Evolutionary conservation across 1,140 invertebrate species (phyloP), one percentile per base, ranked within the genome.

Genomic region (Camponotus pennsylvanicus): DNA sequence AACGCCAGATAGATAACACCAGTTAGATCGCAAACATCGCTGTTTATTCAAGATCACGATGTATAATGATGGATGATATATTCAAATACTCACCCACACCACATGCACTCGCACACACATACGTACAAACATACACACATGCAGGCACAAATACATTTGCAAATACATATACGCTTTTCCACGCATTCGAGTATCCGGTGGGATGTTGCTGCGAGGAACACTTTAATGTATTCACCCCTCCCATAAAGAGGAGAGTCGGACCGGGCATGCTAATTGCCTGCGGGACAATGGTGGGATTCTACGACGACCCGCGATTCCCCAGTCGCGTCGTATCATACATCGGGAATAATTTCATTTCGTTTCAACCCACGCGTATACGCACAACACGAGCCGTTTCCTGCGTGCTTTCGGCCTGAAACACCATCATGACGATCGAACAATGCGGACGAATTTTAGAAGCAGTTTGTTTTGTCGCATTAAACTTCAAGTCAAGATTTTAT

Each of bases 191-290:
- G 83, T 90, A 91, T 90, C 86, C 89, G 89, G 37, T 55, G 79
- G 67, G 79, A 82, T 59, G 79, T 82, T 61, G 52, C 52, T n/a
- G 78, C 57, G 78, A 63, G 86, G 79, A 91, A 84, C 61, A 76
- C 90, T 90, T 59, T 92, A 92, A 92, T 92, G 63, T 92, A 92
- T 92, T 92, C 91, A 91, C 90, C 90, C 90, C 87, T 88, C 84
- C 91, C 67, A 45, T 15, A 40, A 82, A 27, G 66, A 79, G 76
- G 66, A 89, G 91, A 92, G 89, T 91, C 87, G 63, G 86, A 75
- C 61, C 83, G 83, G 86, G 91, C 91, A 92, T 92, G 91, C 90
- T 92, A 92, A 92, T 92, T 92, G 90, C 82, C 85, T 59, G 85
- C 83, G 78, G 90, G 90, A 92, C 91, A 92, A 92, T 92, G 90